These are phyloP conservation scores for Takifugu bimaculatus DNA, from an alignment of 2,113 vertebrate species.

Conservation along the genomic window DNA sequence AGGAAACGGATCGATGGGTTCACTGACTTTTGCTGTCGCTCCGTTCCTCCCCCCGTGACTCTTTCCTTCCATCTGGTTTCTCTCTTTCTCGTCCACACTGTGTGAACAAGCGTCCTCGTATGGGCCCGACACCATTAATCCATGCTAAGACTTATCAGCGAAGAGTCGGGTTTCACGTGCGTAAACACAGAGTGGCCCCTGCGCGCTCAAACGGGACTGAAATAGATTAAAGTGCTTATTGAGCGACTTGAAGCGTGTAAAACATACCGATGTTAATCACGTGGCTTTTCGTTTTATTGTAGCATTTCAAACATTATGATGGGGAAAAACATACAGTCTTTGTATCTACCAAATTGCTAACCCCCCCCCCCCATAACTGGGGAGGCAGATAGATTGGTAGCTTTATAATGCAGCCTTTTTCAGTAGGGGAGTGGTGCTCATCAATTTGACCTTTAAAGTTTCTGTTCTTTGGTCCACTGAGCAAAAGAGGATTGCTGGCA, in stretches of 20 bases:
- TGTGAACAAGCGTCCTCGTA: conserved; percentile 13
- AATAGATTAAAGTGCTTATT: conserved; percentile 7
- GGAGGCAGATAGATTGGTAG: too few species aligned
- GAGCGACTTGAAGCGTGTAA: not conserved
- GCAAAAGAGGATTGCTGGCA: conserved; percentile 26
- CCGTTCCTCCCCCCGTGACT: conserved; percentile 11
- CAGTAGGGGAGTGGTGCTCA: conserved; percentile 10
- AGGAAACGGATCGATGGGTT: conserved; percentile 18
- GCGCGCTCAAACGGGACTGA: conserved; percentile 3
- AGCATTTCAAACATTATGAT: too few species aligned
- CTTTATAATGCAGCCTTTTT: conserved; percentile 37
- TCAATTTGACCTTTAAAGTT: conserved; percentile 32
- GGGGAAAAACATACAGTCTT: too few species aligned
- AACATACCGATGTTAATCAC: too few species aligned
- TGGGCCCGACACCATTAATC: conserved; percentile 18
- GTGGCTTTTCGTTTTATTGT: too few species aligned
- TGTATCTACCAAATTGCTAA: too few species aligned
- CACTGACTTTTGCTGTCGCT: conserved; percentile 5
- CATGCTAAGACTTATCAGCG: conserved; percentile 23
- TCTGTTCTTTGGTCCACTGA: conserved; percentile 36
- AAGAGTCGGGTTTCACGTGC: conserved; percentile 35
- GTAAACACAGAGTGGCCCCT: conserved; percentile 27
- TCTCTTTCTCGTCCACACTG: conserved; percentile 2
- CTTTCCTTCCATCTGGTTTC: conserved; percentile 15
- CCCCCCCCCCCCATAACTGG: not conserved